Conservation (phyloP, 2,888 invertebrate genomes). For the Stenurella melanura region DNA sequence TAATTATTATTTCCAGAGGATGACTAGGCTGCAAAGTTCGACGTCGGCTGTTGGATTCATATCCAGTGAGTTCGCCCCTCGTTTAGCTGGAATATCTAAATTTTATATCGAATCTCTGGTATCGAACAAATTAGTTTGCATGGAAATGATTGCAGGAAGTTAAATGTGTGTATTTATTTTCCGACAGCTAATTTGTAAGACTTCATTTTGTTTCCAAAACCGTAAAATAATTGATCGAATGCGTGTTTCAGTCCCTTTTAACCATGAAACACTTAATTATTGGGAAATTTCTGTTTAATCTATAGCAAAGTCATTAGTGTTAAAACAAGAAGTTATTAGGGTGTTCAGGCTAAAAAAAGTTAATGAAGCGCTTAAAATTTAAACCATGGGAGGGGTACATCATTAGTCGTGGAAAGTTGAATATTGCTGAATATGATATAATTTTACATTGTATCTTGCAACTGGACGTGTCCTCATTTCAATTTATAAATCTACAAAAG, state of each 20-base stretch:
- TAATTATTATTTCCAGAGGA: slow-evolving; percentile 7
- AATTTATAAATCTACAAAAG: background rate
- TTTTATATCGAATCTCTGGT: slow-evolving; percentile 37
- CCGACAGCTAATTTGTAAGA: slow-evolving; percentile 33
- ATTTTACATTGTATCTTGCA: background rate
- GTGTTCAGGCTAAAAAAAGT: slow-evolving; percentile 8
- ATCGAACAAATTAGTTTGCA: slow-evolving; percentile 28
- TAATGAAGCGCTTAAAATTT: slow-evolving; percentile 20
- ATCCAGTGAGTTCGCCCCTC: background rate
- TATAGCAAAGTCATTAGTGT: slow-evolving; percentile 19
- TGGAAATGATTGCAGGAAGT: slow-evolving; percentile 22
- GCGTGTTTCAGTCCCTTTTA: slow-evolving; percentile 13
- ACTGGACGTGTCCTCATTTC: background rate
- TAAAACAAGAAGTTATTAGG: slow-evolving; percentile 27
- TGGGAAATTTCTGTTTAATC: slow-evolving; percentile 27
- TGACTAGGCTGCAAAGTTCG: slow-evolving; percentile 7
- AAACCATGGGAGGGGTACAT: background rate
- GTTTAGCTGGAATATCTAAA: slow-evolving; percentile 26
- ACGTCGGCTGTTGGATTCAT: background rate
- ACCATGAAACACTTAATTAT: slow-evolving; percentile 21
- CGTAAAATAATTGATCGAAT: slow-evolving; percentile 28
- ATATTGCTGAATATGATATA: background rate
- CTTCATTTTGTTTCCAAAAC: slow-evolving; percentile 24
- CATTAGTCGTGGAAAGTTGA: background rate
- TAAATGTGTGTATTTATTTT: slow-evolving; percentile 37